Evolutionary conservation across 2,888 invertebrate genomes (phyloP), one percentile per base, ranked within the genome.

Genomic region (Agrilus biguttatus): DNA sequence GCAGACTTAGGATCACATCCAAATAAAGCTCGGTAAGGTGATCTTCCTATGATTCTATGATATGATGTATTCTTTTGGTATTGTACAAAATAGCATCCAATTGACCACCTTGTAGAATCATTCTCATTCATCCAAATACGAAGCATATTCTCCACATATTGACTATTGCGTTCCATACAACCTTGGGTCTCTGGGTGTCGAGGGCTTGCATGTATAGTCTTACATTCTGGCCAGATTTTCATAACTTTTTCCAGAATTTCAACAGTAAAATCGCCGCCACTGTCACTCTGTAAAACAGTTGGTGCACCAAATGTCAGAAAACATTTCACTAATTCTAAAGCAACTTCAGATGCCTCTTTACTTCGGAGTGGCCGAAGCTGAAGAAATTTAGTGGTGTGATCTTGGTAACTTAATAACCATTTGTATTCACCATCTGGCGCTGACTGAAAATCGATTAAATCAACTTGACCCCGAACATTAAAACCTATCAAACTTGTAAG

Each of bases 371-470:
- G 58, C 23, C 55, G 47, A n/a, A 61, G 51, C 46, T 46, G 47
- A 8, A 49, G 19, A 53, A 58, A 62, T 53, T 62, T 64, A 32
- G 59, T 60, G 2, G 41, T 40, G 47, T 59, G 52, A 40, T 62
- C 62, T 45, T 61, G 59, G 43, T 60, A 62, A 19, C 53, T 51
- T 17, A 62, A 35, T 3, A 63, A 42, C 55, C 57, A 62, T 49
- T 60, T 61, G 47, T 53, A 63, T 14, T 59, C 53, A 5, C 53
- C 53, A 47, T 58, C 56, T 14, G 57, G 52, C 39, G 49, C 43
- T 33, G 56, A 53, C 43, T 60, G 54, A 21, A 55, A 49, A 41
- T 57, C 54, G 14, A 63, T 55, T 8, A 61, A 41, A 45, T 61
- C 59, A 8, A 60, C 51, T 45, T 59, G 56, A 37, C 59, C 57